Percentiles rank a stretch among this genome's conserved stretches.
These are phyloP conservation scores for Chlorocebus sabaeus DNA, from an alignment of 2,113 vertebrate genomes.

Conservation along the genomic window DNA sequence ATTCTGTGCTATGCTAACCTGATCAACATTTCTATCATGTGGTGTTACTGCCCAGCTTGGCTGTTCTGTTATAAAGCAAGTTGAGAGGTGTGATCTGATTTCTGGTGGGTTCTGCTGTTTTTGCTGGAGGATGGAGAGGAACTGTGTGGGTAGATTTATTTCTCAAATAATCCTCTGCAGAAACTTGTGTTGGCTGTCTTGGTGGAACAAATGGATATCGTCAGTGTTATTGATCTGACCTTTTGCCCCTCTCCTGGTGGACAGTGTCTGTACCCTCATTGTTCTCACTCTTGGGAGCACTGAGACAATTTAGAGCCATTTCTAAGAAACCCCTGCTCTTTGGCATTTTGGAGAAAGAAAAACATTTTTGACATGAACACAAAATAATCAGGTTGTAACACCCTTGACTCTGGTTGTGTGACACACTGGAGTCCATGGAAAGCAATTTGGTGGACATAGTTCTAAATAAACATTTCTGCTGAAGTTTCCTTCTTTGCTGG, in stretches of 20 bases:
- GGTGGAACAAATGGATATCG: slow-evolving; percentile 77
- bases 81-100: slow-evolving; percentile 7
- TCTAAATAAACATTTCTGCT: neutral
- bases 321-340: slow-evolving; percentile 68
- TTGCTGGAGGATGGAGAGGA: slow-evolving; percentile 57
- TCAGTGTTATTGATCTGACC: slow-evolving; percentile 79
- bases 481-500: neutral
- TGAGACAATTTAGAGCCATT: slow-evolving; percentile 73
- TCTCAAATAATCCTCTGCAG: slow-evolving; percentile 75
- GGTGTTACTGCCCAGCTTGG: neutral
- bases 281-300: slow-evolving; percentile 52
- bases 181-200: slow-evolving; percentile 77
- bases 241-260: slow-evolving; percentile 63
- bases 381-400: neutral
- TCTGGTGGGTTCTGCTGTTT: slow-evolving; percentile 11
- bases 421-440: neutral
- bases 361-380: slow-evolving; percentile 57
- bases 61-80: neutral
- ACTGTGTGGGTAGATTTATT: slow-evolving; percentile 80
- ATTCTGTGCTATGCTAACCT: neutral
- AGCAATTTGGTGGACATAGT: neutral
- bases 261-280: slow-evolving; percentile 65
- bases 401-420: neutral
- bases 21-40: neutral
- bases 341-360: slow-evolving; percentile 72